Evolutionary conservation across 1,140 invertebrate genomes (phyloP).

Genomic region (Dendrolimus kikuchii): DNA sequence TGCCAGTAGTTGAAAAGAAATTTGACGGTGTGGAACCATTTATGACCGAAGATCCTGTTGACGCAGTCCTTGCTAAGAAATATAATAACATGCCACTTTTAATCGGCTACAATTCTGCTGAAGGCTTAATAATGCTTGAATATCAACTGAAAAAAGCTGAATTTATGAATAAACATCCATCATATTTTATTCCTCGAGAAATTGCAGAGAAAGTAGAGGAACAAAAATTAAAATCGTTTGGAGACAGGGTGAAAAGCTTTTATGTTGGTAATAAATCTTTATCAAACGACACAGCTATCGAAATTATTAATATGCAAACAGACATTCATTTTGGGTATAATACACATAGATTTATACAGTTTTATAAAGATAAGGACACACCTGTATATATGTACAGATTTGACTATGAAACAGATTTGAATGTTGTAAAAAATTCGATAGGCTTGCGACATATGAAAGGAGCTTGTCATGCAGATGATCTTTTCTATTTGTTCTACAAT

Average conservation of each 20-base stretch:
- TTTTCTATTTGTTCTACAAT: constrained; percentile 76
- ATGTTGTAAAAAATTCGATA: constrained; percentile 34
- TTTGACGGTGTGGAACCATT: constrained; percentile 1
- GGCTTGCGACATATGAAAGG: constrained; percentile 47
- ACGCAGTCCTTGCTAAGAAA: neutral
- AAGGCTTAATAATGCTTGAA: no score
- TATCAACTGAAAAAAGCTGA: no score
- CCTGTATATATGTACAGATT: constrained; percentile 71
- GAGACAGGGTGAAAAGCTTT: no score
- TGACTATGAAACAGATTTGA: constrained; percentile 52
- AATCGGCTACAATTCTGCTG: no score
- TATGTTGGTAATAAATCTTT: no score
- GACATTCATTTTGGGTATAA: constrained; percentile 57
- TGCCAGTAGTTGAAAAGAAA: constrained; percentile 5
- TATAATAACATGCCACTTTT: no score
- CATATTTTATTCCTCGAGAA: no score
- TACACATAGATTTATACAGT: constrained; percentile 48
- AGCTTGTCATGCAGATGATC: constrained; percentile 76
- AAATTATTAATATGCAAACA: neutral
- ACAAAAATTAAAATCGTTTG: no score
- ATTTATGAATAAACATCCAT: no score
- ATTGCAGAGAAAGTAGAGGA: no score
- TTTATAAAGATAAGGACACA: constrained; percentile 21
- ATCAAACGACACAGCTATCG: no score
- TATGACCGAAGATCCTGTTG: neutral